Percentiles rank a stretch among this genome's conserved stretches.
Evolutionary conservation across 2,113 vertebrate genomes (phyloP).

Genomic region (Xiphorhynchus elegans): DNA sequence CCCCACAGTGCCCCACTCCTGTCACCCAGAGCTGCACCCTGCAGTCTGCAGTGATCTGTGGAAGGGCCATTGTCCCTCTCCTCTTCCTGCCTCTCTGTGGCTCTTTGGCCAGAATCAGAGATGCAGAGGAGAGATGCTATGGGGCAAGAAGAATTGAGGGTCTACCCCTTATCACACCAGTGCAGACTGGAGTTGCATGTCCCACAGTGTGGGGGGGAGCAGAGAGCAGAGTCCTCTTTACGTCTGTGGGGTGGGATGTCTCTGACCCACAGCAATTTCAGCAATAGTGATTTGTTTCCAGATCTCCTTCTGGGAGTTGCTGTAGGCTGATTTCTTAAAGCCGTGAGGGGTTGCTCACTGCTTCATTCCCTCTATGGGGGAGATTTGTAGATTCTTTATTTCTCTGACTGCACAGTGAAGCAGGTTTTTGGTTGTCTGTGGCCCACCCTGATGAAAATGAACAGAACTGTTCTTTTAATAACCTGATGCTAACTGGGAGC

Average conservation of each 20-base stretch:
- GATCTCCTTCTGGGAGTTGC: neutral
- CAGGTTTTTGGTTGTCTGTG: neutral
- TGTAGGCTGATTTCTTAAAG: neutral
- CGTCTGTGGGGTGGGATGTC: neutral
- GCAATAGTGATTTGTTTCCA: neutral
- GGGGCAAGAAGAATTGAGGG: neutral
- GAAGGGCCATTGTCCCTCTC: neutral
- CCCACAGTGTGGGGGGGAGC: neutral
- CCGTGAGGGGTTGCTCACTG: neutral
- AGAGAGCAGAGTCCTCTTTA: neutral
- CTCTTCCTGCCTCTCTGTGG: neutral
- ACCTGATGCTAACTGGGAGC: neutral
- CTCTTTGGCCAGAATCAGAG: neutral
- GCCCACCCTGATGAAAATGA: neutral
- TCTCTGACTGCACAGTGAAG: neutral
- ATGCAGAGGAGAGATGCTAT: neutral
- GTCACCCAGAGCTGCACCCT: neutral
- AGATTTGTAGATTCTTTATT: neutral
- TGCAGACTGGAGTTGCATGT: neutral
- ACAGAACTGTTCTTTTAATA: neutral
- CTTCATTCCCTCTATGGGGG: constrained; percentile 36
- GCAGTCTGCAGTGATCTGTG: neutral
- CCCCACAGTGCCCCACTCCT: accelerated
- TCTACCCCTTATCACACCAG: neutral
- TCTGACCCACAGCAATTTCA: neutral